phyloP scores from a whole-genome alignment of 2,113 vertebrate species.

The Sinocyclocheilus maitianheensis region DNA sequence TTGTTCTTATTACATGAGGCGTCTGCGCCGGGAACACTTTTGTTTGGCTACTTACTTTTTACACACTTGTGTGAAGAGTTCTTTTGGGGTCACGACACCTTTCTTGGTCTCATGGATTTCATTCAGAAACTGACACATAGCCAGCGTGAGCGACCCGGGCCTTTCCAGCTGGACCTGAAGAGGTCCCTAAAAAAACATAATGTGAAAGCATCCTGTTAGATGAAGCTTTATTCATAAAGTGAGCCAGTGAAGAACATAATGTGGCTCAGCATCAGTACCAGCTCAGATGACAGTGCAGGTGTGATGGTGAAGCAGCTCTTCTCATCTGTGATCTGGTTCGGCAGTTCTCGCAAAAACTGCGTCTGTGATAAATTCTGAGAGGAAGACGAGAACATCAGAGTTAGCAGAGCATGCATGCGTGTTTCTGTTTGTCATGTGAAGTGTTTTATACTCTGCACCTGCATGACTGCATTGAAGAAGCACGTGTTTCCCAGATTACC shows the following conservation, averaged over 20 bases:
- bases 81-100: conserved; percentile 86
- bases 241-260: neutral
- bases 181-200: no score
- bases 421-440: neutral
- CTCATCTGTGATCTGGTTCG: conserved; percentile 82
- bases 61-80: conserved; percentile 92
- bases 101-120: conserved; percentile 90
- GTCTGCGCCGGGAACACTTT: neutral
- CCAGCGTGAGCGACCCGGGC: conserved; percentile 64
- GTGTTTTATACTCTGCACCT: conserved; percentile 74
- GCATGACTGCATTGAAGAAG: conserved; percentile 97
- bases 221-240: neutral
- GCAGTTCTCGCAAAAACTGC: conserved; percentile 80
- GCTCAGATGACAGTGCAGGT: conserved; percentile 65
- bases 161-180: no score
- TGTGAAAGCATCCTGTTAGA: neutral
- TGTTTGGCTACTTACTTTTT: conserved; percentile 84
- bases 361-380: conserved; percentile 93
- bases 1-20: conserved; percentile 54
- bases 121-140: conserved; percentile 88
- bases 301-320: conserved; percentile 77
- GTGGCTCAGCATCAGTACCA: conserved; percentile 60
- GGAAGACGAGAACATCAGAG: neutral
- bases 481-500: conserved; percentile 97
- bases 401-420: neutral